A percentile compares a stretch with the other conserved stretches of the same genome.
Evolutionary conservation across 2,113 vertebrate genomes (phyloP).

Genomic region (Bagarius yarrelli): DNA sequence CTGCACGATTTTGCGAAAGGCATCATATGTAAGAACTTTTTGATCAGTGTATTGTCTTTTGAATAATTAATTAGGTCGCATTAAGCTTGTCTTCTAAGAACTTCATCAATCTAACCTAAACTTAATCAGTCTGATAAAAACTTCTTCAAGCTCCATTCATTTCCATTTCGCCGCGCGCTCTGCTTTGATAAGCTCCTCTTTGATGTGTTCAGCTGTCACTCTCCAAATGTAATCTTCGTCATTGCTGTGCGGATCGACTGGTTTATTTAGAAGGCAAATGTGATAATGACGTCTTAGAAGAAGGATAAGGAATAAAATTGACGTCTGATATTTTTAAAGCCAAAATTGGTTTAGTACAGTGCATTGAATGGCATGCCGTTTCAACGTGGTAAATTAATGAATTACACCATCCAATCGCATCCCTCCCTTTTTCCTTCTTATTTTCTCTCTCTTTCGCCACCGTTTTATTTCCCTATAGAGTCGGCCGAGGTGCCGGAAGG

Average conservation of each 20-base stretch:
- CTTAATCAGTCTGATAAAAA: background rate
- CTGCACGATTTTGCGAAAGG: background rate
- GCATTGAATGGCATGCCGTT: background rate
- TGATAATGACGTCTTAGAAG: background rate
- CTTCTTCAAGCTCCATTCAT: background rate
- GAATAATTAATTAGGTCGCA: background rate
- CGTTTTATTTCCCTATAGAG: slow-evolving; percentile 34
- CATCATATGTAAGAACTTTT: slow-evolving; percentile 2
- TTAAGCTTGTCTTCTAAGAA: background rate
- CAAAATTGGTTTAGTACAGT: background rate
- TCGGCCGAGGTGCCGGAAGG: slow-evolving; percentile 71
- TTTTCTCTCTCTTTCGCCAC: slow-evolving; percentile 33
- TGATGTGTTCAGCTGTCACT: slow-evolving; percentile 2
- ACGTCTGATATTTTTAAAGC: background rate
- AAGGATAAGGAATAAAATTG: background rate
- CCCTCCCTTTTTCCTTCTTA: slow-evolving; percentile 30
- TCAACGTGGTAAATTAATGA: background rate
- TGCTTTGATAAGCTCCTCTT: background rate
- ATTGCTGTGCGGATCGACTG: background rate
- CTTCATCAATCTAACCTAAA: background rate
- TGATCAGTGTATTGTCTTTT: background rate
- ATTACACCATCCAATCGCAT: background rate
- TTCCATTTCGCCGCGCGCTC: background rate
- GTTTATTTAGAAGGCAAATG: background rate
- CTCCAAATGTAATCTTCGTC: background rate